Base-by-base conservation (phyloP, 2,113 vertebrate genomes). In the Rafetus swinhoei region DNA sequence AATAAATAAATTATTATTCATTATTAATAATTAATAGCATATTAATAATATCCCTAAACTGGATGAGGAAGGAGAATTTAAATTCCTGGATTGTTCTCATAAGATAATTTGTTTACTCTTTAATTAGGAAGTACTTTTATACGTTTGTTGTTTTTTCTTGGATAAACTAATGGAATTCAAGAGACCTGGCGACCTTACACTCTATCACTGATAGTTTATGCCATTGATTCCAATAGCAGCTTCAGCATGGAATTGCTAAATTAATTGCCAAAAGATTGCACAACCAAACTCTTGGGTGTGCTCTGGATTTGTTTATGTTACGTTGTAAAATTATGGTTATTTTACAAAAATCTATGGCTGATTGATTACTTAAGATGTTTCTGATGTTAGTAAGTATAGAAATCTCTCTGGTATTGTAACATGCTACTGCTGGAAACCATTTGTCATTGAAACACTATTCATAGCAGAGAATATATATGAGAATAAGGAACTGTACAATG, bases 281-380 rank as follows among this genome's bases (percentile, higher is more conserved):
- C 52, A 96, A 93, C 87, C 29, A 54, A 45, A 50, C 90, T 94
- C 82, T 92, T 0, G 0, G 82, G 76, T 88, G 14, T 60, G 54
- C 22, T 93, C 60, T 91, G 60, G 82, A 90, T 87, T 95, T 57
- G 85, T 90, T 81, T 95, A 65, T 88, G 59, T 94, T 62, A 55
- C 35, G 92, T 96, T 97, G 95, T 92, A 79, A 57, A 94, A 90
- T 94, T 94, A 84, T 81, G 82, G 85, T 93, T 96, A 88, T 87
- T 90, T 96, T 89, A 79, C 79, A 92, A 93, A 95, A 54, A 82
- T 90, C 84, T 82, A 56, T 74, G 56, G 25, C 59, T 95, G 79
- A 6, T 12, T 95, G 86, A 96, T 90, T 96, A 79, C 83, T 94
- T 96, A 90, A 96, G 85, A 88, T 87, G 60, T 92, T 91, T 86